These are phyloP conservation scores for Thumatha senex DNA, from an alignment of 2,888 invertebrate genomes.

Conservation along the genomic window DNA sequence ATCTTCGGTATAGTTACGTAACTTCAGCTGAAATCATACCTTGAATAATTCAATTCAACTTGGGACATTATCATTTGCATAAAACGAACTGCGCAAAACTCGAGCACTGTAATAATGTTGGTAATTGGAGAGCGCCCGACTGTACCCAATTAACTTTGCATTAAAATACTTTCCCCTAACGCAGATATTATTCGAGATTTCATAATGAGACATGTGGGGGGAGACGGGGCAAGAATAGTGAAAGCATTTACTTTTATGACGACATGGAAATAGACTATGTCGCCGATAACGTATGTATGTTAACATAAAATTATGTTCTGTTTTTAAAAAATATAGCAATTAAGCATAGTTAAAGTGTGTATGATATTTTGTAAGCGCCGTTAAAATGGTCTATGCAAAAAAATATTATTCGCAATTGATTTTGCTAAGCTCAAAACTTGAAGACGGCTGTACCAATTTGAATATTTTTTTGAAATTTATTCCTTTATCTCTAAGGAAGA, in stretches of 20 bases:
- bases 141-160: constrained; percentile 54
- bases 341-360: no score
- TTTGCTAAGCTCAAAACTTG: no score
- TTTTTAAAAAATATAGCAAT: no score
- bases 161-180: constrained; percentile 62
- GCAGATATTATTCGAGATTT: constrained; percentile 53
- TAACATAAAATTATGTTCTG: not conserved
- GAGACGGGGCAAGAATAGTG: constrained; percentile 44
- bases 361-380: no score
- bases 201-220: constrained; percentile 48
- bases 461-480: no score
- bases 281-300: not conserved
- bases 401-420: no score
- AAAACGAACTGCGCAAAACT: constrained; percentile 40
- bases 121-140: constrained; percentile 52
- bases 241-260: constrained; percentile 49
- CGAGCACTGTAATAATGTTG: constrained; percentile 37
- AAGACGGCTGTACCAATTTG: no score
- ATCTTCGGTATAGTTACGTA: constrained; percentile 24
- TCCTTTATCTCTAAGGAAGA: no score
- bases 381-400: no score
- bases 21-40: constrained; percentile 26
- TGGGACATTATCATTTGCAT: constrained; percentile 46
- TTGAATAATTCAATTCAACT: constrained; percentile 44
- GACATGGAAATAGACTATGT: constrained; percentile 36